phyloP scores from a whole-genome alignment of 2,113 vertebrate species.

The Gadus macrocephalus region DNA sequence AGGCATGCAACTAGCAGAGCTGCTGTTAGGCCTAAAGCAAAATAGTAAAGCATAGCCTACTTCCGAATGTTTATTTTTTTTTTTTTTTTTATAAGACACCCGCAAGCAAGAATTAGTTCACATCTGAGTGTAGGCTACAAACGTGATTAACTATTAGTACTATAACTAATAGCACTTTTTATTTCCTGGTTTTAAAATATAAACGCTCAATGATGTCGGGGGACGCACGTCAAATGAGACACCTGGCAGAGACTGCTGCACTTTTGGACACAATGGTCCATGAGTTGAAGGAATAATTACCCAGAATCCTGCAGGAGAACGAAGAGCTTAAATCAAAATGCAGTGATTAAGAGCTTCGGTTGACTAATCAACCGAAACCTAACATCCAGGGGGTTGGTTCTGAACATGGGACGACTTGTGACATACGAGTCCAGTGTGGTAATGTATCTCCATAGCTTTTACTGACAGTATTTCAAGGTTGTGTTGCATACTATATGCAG shows the following conservation, averaged over 20 bases:
- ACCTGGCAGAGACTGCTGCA: constrained; percentile 64
- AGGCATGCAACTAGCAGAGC: not conserved
- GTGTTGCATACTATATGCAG: no score
- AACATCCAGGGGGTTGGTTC: not conserved
- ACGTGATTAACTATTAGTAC: not conserved
- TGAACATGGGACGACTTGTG: constrained; percentile 25
- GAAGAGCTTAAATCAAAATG: constrained; percentile 53
- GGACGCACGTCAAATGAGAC: constrained; percentile 58
- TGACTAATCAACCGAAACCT: not conserved
- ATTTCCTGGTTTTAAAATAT: not conserved
- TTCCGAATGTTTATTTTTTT: no score
- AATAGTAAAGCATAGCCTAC: no score
- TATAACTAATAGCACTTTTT: not conserved
- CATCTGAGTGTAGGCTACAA: constrained; percentile 44
- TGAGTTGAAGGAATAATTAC: constrained; percentile 64
- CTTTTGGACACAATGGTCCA: constrained; percentile 68
- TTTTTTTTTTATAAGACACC: no score
- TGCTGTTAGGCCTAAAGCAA: constrained; percentile 21
- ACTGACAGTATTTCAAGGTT: no score
- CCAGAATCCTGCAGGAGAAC: constrained; percentile 60
- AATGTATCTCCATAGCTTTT: constrained; percentile 22
- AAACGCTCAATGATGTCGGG: constrained; percentile 42
- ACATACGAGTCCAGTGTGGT: constrained; percentile 69
- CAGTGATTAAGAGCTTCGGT: constrained; percentile 25
- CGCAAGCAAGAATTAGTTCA: no score